Conservation (phyloP, 2,113 vertebrate genomes). For the Rattus rattus region DNA sequence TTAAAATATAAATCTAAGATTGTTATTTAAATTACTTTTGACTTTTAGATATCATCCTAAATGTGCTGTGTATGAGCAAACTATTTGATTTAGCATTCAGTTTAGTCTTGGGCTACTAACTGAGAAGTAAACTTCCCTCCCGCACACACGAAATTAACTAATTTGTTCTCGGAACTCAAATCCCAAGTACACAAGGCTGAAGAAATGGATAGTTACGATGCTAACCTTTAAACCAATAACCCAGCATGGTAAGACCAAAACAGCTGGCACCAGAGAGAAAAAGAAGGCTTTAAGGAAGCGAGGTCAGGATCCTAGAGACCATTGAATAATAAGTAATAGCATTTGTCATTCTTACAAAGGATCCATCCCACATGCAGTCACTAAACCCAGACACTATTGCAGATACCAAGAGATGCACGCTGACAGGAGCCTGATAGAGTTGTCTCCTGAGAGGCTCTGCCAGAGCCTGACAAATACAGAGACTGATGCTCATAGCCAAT, state of each 20-base stretch:
- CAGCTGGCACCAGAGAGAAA: no score
- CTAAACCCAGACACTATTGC: no score
- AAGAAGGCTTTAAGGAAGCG: background rate
- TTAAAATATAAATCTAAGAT: conserved; percentile 27
- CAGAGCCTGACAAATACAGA: no score
- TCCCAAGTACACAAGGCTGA: background rate
- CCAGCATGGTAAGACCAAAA: background rate
- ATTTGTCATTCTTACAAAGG: background rate
- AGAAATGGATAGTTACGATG: background rate
- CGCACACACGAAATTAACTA: background rate
- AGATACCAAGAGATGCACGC: no score
- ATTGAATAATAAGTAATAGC: background rate
- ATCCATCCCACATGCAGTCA: background rate
- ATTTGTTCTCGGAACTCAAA: conserved; percentile 3
- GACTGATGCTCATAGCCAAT: no score
- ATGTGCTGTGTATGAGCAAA: background rate
- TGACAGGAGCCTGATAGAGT: no score
- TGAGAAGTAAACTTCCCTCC: background rate
- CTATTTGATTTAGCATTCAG: conserved; percentile 35
- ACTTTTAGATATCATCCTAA: conserved; percentile 18
- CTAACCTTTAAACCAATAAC: background rate
- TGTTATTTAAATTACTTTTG: conserved; percentile 28
- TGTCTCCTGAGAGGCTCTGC: no score
- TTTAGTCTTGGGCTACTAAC: background rate
- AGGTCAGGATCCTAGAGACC: no score